Evolutionary conservation across 1,140 invertebrate genomes (phyloP).

Genomic region (Pomacea maculata): DNA sequence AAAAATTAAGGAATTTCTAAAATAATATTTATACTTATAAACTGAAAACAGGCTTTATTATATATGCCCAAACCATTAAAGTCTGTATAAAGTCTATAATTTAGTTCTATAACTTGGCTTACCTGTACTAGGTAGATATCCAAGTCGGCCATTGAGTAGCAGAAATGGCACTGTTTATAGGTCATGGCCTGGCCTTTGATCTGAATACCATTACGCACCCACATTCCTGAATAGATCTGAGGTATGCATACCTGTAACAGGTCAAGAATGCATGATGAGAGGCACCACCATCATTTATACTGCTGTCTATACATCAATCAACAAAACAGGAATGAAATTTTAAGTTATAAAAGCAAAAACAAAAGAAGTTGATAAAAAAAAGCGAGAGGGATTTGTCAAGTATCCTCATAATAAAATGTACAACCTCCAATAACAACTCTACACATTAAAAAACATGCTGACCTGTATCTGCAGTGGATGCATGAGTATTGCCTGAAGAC

Average conservation of each 20-base stretch:
- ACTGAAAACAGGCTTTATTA: neutral
- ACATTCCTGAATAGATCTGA: conserved; percentile 91
- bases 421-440: too few relatives aligned
- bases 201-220: conserved; percentile 96
- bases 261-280: neutral
- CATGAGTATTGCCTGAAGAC: conserved; percentile 83
- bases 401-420: too few relatives aligned
- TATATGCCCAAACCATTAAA: neutral
- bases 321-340: neutral
- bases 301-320: neutral
- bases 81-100: neutral
- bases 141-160: conserved; percentile 97
- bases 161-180: conserved; percentile 98
- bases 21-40: neutral
- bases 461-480: conserved; percentile 93
- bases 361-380: neutral
- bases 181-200: conserved; percentile 99
- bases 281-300: neutral
- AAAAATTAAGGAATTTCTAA: neutral
- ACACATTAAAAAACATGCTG: conserved; percentile 53
- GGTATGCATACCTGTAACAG: conserved; percentile 85
- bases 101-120: conserved; percentile 1
- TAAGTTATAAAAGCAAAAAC: neutral
- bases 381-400: neutral
- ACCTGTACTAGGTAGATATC: conserved; percentile 84